These are phyloP conservation scores for Drosophila recens DNA, from an alignment of 2,888 invertebrate species.

Conservation along the genomic window DNA sequence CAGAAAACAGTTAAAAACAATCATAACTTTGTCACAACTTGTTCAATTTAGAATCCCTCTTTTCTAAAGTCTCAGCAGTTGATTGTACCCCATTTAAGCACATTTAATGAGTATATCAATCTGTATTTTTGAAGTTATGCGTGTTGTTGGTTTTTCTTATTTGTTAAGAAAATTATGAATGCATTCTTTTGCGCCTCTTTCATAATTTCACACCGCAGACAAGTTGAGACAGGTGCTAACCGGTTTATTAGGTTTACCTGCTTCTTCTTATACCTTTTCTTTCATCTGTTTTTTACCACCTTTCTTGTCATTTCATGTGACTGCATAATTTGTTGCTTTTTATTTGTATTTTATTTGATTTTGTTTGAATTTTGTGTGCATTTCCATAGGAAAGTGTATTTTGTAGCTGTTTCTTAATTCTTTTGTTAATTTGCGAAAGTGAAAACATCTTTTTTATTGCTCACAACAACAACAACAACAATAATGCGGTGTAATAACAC, in stretches of 20 bases:
- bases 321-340: constrained; percentile 42
- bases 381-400: constrained; percentile 42
- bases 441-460: constrained; percentile 67
- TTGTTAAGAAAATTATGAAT: constrained; percentile 62
- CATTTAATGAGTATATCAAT: constrained; percentile 4
- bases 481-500: constrained; percentile 29
- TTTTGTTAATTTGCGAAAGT: constrained; percentile 73
- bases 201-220: constrained; percentile 53
- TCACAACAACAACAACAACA: constrained; percentile 10
- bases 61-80: background rate
- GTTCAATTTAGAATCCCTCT: background rate
- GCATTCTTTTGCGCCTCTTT: constrained; percentile 71
- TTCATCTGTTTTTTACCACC: background rate
- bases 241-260: constrained; percentile 44
- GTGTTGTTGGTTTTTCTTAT: constrained; percentile 22
- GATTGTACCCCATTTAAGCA: background rate
- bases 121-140: constrained; percentile 3
- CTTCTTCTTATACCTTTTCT: background rate
- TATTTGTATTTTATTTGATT: constrained; percentile 38
- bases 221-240: constrained; percentile 63
- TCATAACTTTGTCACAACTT: background rate
- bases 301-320: constrained; percentile 23
- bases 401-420: constrained; percentile 35
- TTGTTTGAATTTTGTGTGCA: constrained; percentile 30
- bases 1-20: background rate